Percentiles rank a stretch among this genome's conserved stretches.
These are phyloP conservation scores for Amazona vittata DNA, from an alignment of 2,113 vertebrate genomes.

Conservation along the genomic window DNA sequence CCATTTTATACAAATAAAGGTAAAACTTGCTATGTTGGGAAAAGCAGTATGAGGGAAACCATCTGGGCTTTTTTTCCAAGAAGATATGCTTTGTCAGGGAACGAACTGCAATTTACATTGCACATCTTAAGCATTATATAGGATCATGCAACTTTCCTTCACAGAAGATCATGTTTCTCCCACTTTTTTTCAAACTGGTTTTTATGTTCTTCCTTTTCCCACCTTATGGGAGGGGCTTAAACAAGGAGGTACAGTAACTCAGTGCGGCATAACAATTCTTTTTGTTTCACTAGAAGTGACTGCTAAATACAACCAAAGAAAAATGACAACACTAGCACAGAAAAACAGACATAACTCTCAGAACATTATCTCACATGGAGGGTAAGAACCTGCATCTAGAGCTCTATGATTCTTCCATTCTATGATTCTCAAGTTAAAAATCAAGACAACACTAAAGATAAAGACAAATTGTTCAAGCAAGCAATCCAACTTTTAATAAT, in stretches of 20 bases:
- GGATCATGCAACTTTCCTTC: background rate
- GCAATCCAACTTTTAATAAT: background rate
- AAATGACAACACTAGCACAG: background rate
- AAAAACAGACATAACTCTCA: background rate
- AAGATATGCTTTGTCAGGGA: background rate
- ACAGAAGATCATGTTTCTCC: background rate
- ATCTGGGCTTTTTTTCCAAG: background rate
- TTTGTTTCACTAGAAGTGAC: background rate
- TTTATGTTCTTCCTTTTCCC: background rate
- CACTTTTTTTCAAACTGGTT: background rate
- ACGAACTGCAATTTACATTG: background rate
- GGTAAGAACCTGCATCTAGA: background rate
- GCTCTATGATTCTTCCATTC: background rate
- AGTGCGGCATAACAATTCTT: background rate
- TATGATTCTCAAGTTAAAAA: background rate
- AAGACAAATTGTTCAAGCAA: background rate
- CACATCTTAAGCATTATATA: background rate
- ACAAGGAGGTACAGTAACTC: background rate
- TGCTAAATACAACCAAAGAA: background rate
- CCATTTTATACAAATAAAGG: background rate
- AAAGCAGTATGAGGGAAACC: background rate
- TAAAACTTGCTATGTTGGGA: background rate
- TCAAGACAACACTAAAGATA: background rate
- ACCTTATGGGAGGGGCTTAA: background rate
- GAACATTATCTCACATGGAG: background rate